These are phyloP conservation scores for Phocoena phocoena DNA, from an alignment of 2,113 vertebrate genomes.

Conservation along the genomic window DNA sequence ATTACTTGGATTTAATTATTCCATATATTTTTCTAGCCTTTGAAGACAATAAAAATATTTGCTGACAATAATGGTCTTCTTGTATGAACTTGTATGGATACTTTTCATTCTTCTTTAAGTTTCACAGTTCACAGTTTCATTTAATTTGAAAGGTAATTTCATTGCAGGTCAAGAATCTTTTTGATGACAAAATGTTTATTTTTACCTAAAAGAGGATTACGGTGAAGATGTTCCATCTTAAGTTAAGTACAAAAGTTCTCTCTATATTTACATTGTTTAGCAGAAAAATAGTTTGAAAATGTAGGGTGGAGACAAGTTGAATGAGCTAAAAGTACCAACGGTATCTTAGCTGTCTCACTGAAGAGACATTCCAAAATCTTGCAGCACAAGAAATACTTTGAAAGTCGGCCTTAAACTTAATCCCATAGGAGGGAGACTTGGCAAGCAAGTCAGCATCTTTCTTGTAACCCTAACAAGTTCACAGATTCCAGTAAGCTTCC, in stretches of 20 bases:
- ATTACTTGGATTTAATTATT: neutral
- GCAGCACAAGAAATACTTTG: conserved; percentile 62
- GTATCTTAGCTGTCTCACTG: conserved; percentile 45
- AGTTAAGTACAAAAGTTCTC: neutral
- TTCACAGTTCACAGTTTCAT: neutral
- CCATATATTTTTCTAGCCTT: neutral
- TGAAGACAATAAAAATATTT: neutral
- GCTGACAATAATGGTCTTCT: neutral
- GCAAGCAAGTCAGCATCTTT: conserved; percentile 52
- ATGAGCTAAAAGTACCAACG: neutral
- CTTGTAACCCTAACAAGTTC: conserved; percentile 71
- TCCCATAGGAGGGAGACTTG: conserved; percentile 72
- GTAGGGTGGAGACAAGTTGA: neutral
- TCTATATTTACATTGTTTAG: neutral
- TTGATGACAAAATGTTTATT: conserved; percentile 7
- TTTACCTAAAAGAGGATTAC: neutral
- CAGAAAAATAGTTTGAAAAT: neutral
- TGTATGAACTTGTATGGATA: neutral
- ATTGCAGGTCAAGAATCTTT: neutral
- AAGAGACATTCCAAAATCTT: conserved; percentile 67
- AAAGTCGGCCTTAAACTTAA: conserved; percentile 58
- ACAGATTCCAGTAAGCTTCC: conserved; percentile 72
- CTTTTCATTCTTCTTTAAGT: conserved; percentile 7
- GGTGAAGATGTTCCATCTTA: neutral
- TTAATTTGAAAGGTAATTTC: neutral